Evolutionary conservation across 1,140 invertebrate genomes (phyloP), one percentile per base, ranked within the genome.

Genomic region (Metaphire vulgaris): DNA sequence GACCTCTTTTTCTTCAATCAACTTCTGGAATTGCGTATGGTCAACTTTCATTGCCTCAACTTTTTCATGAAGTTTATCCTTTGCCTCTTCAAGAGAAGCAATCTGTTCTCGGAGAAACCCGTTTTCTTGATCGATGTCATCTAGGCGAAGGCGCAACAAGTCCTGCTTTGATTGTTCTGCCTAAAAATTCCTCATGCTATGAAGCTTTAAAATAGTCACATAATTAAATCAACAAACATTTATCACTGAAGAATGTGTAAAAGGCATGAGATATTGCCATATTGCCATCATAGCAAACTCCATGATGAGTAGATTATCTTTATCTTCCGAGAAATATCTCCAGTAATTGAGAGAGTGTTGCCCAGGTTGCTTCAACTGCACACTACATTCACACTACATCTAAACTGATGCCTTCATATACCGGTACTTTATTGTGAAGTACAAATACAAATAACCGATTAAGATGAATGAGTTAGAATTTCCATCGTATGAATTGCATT

Each of bases 111-210:
- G 79, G 0, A 86, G 77, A 28, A 81, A 79, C 72, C 81, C 77
- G 74, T 85, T 86, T 68, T 86, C 84, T 28, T 81, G 74, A 71
- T 82, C 81, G 41, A 86, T 76, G 16, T 79, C 77, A 28, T 82
- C 81, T 31, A 86, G 77, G 41, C 82, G 78, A 29, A 80, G 76
- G 16, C 84, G 71, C 69, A 85, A 71, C 0, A 78, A 75, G 2
- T 82, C 81, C 72, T 86, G 84, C 73, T 86, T 86, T 0, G 80
- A 74, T 76, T 86, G 84, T 15, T 85, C 69, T 65, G 80, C 80
- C 84, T 85, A 72, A 30, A 56, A 26, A 31, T 33, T 33, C 15
- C 15, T 71, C 15, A 65, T 65, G 64, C n/a, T 65, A 65, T n/a
- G 15, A 15, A 65, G 64, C n/a, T 65, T 15, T 65, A 65, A n/a